Evolutionary conservation across 2,888 invertebrate species (phyloP).

Genomic region (Noctua pronuba): DNA sequence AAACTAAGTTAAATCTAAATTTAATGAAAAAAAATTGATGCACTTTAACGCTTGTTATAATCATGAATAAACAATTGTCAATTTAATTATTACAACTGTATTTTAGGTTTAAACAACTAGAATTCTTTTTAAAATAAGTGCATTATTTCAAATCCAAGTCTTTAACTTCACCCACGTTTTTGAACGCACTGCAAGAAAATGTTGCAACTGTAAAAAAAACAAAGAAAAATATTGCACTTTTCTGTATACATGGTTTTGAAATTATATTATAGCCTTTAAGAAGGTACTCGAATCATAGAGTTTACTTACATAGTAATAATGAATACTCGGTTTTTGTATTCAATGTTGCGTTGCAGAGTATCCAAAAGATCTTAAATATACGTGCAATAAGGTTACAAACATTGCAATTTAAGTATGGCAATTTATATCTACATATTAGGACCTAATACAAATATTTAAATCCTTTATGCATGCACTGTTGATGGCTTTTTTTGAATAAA

Average conservation of each 20-base stretch:
- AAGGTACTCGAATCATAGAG: background rate
- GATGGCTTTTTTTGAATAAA: background rate
- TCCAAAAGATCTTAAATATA: background rate
- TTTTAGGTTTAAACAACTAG: too few relatives aligned
- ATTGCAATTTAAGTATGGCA: too few relatives aligned
- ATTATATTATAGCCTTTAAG: background rate
- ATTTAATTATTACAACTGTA: background rate
- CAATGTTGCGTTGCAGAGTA: background rate
- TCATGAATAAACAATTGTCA: background rate
- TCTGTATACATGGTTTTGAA: background rate
- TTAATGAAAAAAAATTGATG: background rate
- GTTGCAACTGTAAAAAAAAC: conserved; percentile 42
- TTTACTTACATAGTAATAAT: too few relatives aligned
- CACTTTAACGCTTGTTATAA: too few relatives aligned
- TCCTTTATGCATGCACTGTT: fast-evolving
- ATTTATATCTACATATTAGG: background rate
- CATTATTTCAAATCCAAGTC: background rate
- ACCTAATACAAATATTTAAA: background rate
- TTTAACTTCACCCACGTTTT: conserved; percentile 3
- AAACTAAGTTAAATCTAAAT: background rate
- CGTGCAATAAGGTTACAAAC: background rate
- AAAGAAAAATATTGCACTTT: background rate
- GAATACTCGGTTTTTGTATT: background rate
- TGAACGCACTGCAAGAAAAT: conserved; percentile 40
- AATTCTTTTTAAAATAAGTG: background rate